These are phyloP conservation scores for Dicranocentrus wangi DNA, from an alignment of 2,888 invertebrate species.

Conservation along the genomic window DNA sequence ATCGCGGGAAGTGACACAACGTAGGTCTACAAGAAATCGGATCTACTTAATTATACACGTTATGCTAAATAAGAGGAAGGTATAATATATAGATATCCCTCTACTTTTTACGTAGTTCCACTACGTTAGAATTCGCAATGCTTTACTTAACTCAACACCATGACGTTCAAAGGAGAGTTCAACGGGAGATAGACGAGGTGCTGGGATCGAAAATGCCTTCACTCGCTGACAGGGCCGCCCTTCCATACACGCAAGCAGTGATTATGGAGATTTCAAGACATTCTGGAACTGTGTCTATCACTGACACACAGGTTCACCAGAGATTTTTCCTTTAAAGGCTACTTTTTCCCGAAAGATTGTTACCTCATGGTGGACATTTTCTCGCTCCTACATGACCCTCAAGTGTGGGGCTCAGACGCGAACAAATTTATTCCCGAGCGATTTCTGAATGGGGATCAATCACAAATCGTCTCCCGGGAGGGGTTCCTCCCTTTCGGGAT, in stretches of 20 bases:
- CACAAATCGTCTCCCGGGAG: too few species aligned
- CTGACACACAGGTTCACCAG: neutral
- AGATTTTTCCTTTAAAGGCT: neutral
- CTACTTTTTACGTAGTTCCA: neutral
- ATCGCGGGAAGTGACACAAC: neutral
- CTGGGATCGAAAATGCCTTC: neutral
- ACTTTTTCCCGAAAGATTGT: neutral
- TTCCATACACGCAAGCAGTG: neutral
- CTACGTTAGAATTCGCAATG: neutral
- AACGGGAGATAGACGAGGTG: neutral
- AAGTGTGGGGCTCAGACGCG: neutral
- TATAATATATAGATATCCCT: too few species aligned
- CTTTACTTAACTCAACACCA: neutral
- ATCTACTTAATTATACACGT: neutral
- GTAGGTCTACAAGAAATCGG: neutral
- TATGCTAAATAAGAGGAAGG: neutral
- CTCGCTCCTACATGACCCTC: neutral
- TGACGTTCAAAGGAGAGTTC: neutral
- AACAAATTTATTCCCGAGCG: neutral
- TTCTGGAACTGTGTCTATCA: neutral
- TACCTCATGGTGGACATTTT: neutral
- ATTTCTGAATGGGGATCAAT: neutral
- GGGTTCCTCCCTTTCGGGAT: too few species aligned
- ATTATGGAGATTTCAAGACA: neutral
- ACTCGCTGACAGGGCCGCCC: neutral